Evolutionary conservation across 2,113 vertebrate genomes (phyloP), one percentile per base, ranked within the genome.

Genomic region (Elephantulus edwardii): DNA sequence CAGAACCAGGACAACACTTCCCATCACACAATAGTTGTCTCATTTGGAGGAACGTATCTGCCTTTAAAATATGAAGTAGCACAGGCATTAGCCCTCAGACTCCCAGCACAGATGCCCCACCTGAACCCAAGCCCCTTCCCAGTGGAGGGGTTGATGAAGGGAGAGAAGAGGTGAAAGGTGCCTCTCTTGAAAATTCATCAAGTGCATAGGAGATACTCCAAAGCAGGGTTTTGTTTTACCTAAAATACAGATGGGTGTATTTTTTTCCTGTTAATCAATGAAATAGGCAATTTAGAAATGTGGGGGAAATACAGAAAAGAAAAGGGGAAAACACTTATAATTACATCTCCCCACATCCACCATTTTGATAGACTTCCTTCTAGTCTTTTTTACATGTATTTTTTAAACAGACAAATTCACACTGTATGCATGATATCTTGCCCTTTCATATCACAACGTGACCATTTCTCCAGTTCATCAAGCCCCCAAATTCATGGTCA

Each of bases 201-300:
- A 50, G 64, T 56, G 70, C 86, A 42, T 38, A 13, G 2, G 16
- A 48, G 33, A 56, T 75, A 75, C 75, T 85, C 74, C 38, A 56
- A 70, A 35, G 52, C 54, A 35, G 22, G 56, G 19, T 56, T 3
- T 38, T 86, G 38, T 71, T 72, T 44, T 74, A 91, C 80, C 46
- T 77, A 52, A 82, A 86, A 78, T 20, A 50, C 0, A 93, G 82
- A 91, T 11, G 64, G 33, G n/a, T 72, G 33, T 88, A 79, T 93
- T 85, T 92, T 85, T 92, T 96, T 93, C 76, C 79, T 76, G 58
- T 71, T 30, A n/a, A 42, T 17, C 48, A 52, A 52, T 48, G 48
- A 92, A 40, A 91, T 35, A 64, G 6, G 14, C 44, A 72, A 76
- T 88, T 95, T 58, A 76, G 80, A 88, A 79, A 42, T 64, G 62